These are phyloP conservation scores for Phylloscopus trochilus DNA, from an alignment of 2,113 vertebrate species.

Conservation along the genomic window DNA sequence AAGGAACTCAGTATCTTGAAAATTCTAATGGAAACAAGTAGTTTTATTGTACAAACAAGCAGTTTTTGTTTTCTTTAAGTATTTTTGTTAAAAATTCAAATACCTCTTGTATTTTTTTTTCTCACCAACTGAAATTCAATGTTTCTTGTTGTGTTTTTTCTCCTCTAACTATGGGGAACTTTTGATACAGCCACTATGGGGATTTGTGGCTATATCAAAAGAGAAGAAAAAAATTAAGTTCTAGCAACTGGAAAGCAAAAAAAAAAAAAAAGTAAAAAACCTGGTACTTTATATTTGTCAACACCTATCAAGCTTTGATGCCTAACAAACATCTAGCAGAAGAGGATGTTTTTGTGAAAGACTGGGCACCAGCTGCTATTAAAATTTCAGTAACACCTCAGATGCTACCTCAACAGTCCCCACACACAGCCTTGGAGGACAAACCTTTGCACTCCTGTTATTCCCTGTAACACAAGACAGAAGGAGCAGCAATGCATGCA, in stretches of 20 bases:
- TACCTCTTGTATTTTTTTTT: neutral
- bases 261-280: neutral
- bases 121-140: neutral
- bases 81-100: neutral
- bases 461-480: neutral
- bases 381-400: neutral
- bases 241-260: neutral
- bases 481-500: neutral
- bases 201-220: neutral
- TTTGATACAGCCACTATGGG: too few species aligned
- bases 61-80: neutral
- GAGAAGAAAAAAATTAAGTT: neutral
- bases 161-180: neutral
- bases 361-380: neutral
- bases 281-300: neutral
- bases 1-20: neutral
- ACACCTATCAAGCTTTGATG: neutral
- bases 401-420: neutral
- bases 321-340: neutral
- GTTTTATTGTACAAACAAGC: neutral
- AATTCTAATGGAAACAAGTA: neutral
- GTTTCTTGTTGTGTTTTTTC: neutral
- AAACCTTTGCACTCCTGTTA: neutral
- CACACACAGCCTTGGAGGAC: neutral
- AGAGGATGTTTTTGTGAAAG: neutral